Percentiles rank a stretch among this genome's conserved stretches.
Conservation (phyloP, 2,888 invertebrate species). For the Pinctada fucata region DNA sequence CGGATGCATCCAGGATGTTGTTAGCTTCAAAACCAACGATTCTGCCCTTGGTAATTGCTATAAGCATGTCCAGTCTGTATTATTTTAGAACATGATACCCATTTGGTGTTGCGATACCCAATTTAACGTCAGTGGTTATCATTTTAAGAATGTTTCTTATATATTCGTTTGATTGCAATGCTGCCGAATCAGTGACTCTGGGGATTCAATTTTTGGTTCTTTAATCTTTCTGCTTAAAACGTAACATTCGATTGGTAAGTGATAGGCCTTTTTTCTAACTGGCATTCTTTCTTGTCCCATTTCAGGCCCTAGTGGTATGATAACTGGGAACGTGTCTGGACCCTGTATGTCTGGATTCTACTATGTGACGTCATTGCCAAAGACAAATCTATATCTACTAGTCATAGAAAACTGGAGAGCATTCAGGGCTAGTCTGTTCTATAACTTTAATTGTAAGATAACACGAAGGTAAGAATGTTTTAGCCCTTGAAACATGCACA, state of each 20-base stretch:
- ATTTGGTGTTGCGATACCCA: too few species aligned
- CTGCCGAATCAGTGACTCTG: too few species aligned
- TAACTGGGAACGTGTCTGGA: slow-evolving; percentile 77
- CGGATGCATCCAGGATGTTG: slow-evolving; percentile 78
- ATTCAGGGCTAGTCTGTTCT: slow-evolving; percentile 72
- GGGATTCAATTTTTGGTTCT: neutral
- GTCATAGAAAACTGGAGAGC: slow-evolving; percentile 77
- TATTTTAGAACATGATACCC: neutral
- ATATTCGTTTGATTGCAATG: too few species aligned
- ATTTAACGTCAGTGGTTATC: too few species aligned
- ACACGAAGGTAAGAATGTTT: slow-evolving; percentile 69
- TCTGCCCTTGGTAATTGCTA: slow-evolving; percentile 68
- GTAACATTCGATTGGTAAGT: too few species aligned
- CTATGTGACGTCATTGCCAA: slow-evolving; percentile 76
- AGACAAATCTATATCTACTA: slow-evolving; percentile 76
- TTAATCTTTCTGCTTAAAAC: too few species aligned
- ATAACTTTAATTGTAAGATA: slow-evolving; percentile 77
- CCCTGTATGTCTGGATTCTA: slow-evolving; percentile 78
- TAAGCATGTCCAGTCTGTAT: neutral
- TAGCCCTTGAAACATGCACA: too few species aligned
- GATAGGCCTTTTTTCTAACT: too few species aligned
- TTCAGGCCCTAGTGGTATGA: slow-evolving; percentile 75
- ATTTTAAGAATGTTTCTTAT: too few species aligned
- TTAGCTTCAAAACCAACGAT: slow-evolving; percentile 73
- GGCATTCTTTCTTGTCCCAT: neutral